phyloP scores from a whole-genome alignment of 2,113 vertebrate species.

The Xiphias gladius region DNA sequence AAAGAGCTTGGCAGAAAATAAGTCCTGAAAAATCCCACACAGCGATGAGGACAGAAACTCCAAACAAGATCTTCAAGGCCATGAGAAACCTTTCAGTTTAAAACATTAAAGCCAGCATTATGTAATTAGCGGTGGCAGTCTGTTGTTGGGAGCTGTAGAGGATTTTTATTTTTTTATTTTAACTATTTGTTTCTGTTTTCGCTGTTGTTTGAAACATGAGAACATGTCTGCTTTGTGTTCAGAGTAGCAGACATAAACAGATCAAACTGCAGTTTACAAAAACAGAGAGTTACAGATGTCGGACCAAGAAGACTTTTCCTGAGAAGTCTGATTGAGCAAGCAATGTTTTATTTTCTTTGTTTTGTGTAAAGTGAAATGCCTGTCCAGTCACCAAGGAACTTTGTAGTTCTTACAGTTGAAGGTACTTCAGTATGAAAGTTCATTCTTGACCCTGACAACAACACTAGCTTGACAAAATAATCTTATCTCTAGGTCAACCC shows the following conservation, averaged over 20 bases:
- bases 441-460: not conserved
- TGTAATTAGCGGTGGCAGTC: conserved; percentile 31
- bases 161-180: not conserved
- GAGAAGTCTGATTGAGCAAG: not conserved
- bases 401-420: too few species aligned
- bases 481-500: not conserved
- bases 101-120: conserved; percentile 31
- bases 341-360: not conserved
- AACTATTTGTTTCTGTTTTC: conserved; percentile 2
- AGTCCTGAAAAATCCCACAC: conserved; percentile 4
- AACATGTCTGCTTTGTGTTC: not conserved
- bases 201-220: conserved; percentile 11
- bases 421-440: not conserved
- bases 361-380: not conserved
- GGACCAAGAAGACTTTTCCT: not conserved
- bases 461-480: not conserved
- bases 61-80: conserved; percentile 22
- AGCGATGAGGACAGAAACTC: conserved; percentile 22
- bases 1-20: conserved; percentile 24
- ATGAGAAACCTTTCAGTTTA: conserved; percentile 18
- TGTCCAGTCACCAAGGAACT: not conserved
- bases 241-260: not conserved
- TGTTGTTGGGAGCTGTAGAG: not conserved
- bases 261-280: not conserved
- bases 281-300: conserved; percentile 21